Conservation (phyloP, 64 coral and sea anemone genomes). For the Trachythela sp. region DNA sequence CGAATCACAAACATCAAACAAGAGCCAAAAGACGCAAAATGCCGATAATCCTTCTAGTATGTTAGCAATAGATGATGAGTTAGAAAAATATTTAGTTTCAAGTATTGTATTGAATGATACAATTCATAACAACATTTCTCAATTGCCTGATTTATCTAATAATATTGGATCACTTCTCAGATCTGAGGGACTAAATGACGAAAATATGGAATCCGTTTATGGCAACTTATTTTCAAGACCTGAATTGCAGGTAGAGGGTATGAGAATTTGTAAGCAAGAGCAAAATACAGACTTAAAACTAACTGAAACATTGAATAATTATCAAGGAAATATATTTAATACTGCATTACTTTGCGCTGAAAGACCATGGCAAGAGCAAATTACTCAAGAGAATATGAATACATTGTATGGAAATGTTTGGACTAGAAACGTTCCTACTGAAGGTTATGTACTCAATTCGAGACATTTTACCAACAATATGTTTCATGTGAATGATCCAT, state of each 20-base stretch:
- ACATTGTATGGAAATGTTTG: background rate
- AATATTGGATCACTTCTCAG: background rate
- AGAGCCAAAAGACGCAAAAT: background rate
- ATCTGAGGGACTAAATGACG: background rate
- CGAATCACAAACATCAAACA: background rate
- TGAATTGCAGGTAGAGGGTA: background rate
- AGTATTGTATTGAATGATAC: background rate
- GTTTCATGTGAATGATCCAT: background rate
- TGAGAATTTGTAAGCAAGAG: background rate
- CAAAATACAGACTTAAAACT: background rate
- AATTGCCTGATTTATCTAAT: background rate
- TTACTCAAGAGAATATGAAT: background rate
- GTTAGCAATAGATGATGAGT: background rate
- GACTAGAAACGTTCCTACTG: no score
- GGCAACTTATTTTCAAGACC: no score
- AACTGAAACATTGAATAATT: background rate
- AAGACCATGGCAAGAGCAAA: background rate
- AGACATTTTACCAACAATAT: background rate
- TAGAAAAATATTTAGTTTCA: background rate
- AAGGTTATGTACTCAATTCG: background rate
- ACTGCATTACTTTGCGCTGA: background rate
- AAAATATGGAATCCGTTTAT: background rate
- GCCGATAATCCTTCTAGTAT: background rate
- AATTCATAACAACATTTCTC: background rate
- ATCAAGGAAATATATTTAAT: background rate